These are phyloP conservation scores for Arvicanthis niloticus DNA, from an alignment of 2,113 vertebrate species.

Conservation along the genomic window DNA sequence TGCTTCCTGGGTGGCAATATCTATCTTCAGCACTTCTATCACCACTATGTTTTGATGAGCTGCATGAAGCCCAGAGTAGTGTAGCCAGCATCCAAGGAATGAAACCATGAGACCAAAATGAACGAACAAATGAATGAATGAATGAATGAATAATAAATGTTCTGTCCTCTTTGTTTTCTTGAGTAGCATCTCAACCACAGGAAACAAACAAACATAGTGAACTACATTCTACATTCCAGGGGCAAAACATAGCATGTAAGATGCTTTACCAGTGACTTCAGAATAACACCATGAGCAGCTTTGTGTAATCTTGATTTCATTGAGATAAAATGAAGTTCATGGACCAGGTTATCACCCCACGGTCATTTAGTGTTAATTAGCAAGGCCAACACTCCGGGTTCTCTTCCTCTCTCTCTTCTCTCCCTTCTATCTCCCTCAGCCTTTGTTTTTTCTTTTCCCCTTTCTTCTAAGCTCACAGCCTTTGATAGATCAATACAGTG, in stretches of 20 bases:
- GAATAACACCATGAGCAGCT: not conserved
- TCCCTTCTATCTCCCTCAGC: too few relatives aligned
- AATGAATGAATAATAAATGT: not conserved
- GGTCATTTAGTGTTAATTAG: not conserved
- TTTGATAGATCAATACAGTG: not conserved
- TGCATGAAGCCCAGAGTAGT: not conserved
- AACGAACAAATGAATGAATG: not conserved
- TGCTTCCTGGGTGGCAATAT: not conserved
- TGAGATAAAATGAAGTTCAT: not conserved
- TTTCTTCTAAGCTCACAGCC: not conserved
- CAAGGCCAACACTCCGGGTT: not conserved
- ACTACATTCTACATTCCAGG: not conserved
- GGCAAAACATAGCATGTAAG: not conserved
- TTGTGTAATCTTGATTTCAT: conserved; percentile 1
- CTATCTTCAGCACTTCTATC: not conserved
- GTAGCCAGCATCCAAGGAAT: not conserved
- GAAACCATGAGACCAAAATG: not conserved
- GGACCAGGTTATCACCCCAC: not conserved
- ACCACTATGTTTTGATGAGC: fast-evolving
- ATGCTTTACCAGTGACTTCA: not conserved
- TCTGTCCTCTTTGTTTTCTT: not conserved
- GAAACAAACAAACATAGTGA: not conserved
- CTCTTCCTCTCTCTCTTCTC: not conserved
- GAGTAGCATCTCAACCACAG: not conserved
- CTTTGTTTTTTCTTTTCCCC: too few relatives aligned